Evolutionary conservation across 2,888 invertebrate species (phyloP).

Genomic region (Choristoneura rosaceana): DNA sequence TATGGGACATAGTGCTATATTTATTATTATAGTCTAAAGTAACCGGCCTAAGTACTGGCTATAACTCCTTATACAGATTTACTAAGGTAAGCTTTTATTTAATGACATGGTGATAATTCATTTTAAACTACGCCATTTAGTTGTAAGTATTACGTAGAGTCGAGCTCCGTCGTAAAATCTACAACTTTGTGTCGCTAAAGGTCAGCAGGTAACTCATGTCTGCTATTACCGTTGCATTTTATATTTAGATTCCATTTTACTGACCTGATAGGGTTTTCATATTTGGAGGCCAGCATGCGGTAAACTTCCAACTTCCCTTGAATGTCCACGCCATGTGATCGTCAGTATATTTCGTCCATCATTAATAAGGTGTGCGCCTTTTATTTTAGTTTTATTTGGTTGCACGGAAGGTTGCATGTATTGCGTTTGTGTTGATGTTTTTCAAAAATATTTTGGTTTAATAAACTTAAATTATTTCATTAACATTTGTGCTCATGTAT

Average conservation of each 20-base stretch:
- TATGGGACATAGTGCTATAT: not conserved
- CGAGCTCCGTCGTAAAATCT: constrained; percentile 13
- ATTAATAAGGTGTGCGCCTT: not conserved
- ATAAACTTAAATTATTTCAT: too few species aligned
- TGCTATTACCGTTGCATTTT: constrained; percentile 7
- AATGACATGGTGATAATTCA: constrained; percentile 26
- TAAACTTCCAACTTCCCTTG: not conserved
- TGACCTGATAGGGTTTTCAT: constrained; percentile 1
- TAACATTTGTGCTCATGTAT: too few species aligned
- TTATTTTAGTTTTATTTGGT: not conserved
- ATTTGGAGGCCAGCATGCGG: not conserved
- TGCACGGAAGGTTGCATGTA: not conserved
- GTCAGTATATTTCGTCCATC: not conserved
- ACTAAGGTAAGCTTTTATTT: constrained; percentile 14
- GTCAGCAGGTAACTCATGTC: constrained; percentile 20
- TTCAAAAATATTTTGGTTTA: too few species aligned
- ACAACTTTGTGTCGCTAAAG: constrained; percentile 26
- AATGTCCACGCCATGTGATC: not conserved
- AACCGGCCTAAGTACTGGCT: constrained; percentile 6
- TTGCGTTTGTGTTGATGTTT: too few species aligned
- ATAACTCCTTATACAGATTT: constrained; percentile 18
- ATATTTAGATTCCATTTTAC: constrained; percentile 24
- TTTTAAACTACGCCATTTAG: constrained; percentile 16
- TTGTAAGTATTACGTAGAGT: constrained; percentile 10
- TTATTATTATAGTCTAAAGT: constrained; percentile 1